These are phyloP conservation scores for Sebastes itinus DNA, from an alignment of 2,797 vertebrate genomes.

Conservation along the genomic window DNA sequence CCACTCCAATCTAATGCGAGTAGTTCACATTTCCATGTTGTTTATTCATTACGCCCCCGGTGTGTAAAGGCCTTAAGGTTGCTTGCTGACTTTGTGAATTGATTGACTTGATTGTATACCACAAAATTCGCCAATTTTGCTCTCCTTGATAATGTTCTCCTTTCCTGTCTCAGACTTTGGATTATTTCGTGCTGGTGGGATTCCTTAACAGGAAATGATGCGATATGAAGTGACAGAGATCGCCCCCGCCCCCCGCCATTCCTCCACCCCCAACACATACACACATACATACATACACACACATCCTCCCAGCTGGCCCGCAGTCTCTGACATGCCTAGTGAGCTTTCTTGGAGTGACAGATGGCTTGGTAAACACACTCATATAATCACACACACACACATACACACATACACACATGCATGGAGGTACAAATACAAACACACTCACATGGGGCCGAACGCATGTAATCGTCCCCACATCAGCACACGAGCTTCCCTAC, in stretches of 20 bases:
- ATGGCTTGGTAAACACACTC: conserved; percentile 50
- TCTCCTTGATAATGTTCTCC: neutral
- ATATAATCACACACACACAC: conserved; percentile 16
- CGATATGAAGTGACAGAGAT: conserved; percentile 47
- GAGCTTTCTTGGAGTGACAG: conserved; percentile 60
- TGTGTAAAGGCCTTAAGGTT: neutral
- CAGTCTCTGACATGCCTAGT: conserved; percentile 49
- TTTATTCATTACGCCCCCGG: too few species aligned
- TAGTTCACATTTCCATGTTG: too few species aligned
- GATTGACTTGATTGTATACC: neutral
- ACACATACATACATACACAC: conserved; percentile 2
- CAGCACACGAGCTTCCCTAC: neutral
- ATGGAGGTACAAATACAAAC: neutral
- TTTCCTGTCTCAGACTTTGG: conserved; percentile 2
- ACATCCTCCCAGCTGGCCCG: conserved; percentile 37
- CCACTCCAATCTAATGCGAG: too few species aligned
- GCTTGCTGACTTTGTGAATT: neutral
- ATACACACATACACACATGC: neutral
- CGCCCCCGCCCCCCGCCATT: neutral
- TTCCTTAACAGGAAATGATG: conserved; percentile 56
- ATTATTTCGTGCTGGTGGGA: conserved; percentile 38
- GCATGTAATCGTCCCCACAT: conserved; percentile 4
- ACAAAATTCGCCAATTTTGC: neutral
- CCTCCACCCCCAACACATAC: neutral
- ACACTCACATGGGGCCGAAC: neutral